Base-by-base conservation (phyloP, 2,888 invertebrate genomes). In the Dicranocentrus wangi region DNA sequence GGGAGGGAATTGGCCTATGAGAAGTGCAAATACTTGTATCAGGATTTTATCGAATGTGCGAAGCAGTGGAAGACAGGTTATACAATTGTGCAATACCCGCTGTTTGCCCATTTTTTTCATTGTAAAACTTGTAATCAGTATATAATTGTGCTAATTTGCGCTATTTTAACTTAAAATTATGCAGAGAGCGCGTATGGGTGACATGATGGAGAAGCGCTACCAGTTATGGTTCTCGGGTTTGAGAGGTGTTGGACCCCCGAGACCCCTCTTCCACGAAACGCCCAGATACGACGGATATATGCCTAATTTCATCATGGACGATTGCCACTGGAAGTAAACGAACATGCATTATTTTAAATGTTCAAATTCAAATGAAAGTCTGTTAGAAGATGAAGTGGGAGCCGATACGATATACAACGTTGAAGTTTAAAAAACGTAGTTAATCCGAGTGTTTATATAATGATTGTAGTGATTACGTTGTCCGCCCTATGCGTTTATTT, bases 31-130 rank as follows among this genome's bases (percentile, higher is more conserved):
- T 88, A 90, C 69, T 88, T 93, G 7, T 90, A 93, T 75, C 90
- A 90, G 0, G 95, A 95, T 88, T 93, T 92, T 86, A 90, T 91
- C 80, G 95, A 95, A 89, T 95, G 95, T 86, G 89, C 91, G 17
- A 89, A 89, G 1, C 88, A 89, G 83, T 88, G 88, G 0, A 93
- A 93, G 32, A 87, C 93, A 93, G 88, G 93, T 93, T 68, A 63
- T 23, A 15, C 27, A 55, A 1, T 55, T 28, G 28, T 32, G 1
- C 7, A 32, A 32, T 5, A 13, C 19, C 8, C 19, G 19, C 10
- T n/a, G n/a, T n/a, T n/a, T n/a, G n/a, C n/a, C n/a, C n/a, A 23
- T 42, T 27, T 53, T 32, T 8, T 32, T n/a, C 32, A 19, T n/a
- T n/a, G n/a, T n/a, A n/a, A n/a, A n/a, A n/a, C n/a, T n/a, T n/a